Base-by-base conservation (phyloP, 1,140 invertebrate genomes). In the Centruroides sculpturatus region DNA sequence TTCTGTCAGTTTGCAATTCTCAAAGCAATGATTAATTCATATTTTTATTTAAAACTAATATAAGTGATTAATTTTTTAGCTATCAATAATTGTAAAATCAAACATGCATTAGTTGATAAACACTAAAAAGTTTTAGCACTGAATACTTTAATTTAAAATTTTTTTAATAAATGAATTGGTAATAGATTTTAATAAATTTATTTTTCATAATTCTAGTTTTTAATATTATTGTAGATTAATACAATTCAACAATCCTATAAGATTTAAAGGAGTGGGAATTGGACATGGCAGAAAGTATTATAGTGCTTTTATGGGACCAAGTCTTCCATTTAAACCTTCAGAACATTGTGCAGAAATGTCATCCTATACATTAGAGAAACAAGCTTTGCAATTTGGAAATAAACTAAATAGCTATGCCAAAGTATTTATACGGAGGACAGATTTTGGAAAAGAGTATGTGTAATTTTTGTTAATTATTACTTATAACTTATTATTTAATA, bases 331-430 rank as follows among this genome's bases (percentile, higher is more conserved):
- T 47, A 57, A 59, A 12, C 62, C 62, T 34, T 47, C 59, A 12
- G 59, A 61, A 47, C 60, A 66, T 49, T 73, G 71, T 59, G 66
- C 66, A 55, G 81, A 85, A 76, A 80, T 83, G 57, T 78, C 79
- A 4, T 84, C 83, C 53, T 87, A 88, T 68, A 84, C 82, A 0
- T 75, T 87, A 53, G 86, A 90, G 71, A 80, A 83, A 1, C 83
- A 85, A 47, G 89, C 89, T 10, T 80, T 88, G 7, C 89, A 90
- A 74, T 92, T 92, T 68, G 90, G 89, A 4, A 89, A 93, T 71
- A 79, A 80, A 57, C 71, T 80, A 0, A 79, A 86, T 63, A 91
- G 88, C 70, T 84, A 88, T 69, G 71, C 71, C 10, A 65, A 71
- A 60, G 83, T 89, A 0, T 9, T 47, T 7, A 51, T 64, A 35